phyloP scores from a whole-genome alignment of 2,113 vertebrate species.

The Cromileptes altivelis region DNA sequence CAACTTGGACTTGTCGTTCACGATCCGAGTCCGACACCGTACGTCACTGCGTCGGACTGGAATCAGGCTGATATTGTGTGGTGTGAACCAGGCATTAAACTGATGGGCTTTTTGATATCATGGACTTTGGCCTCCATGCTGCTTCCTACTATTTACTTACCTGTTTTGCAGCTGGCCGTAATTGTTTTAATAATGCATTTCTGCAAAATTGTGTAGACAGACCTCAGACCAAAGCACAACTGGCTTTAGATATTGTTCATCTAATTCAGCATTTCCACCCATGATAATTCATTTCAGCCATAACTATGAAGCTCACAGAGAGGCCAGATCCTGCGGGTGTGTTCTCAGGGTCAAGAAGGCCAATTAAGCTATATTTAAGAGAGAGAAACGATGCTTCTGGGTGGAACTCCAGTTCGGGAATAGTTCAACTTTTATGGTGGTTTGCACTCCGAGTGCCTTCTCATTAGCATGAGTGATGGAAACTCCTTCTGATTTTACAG shows the following conservation, averaged over 20 bases:
- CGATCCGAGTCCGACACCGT: too few species aligned
- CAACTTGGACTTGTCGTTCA: too few species aligned
- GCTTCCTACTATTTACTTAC: too few species aligned
- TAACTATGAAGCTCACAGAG: not conserved
- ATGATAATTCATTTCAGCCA: not conserved
- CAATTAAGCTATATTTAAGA: slow-evolving; percentile 28
- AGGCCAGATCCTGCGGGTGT: not conserved
- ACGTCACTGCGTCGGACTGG: too few species aligned
- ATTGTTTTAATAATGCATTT: not conserved
- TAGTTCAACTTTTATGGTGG: slow-evolving; percentile 31
- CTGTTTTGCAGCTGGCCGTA: too few species aligned
- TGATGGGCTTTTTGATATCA: too few species aligned
- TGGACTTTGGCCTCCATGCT: too few species aligned
- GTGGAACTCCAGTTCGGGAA: slow-evolving; percentile 34
- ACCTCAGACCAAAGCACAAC: not conserved
- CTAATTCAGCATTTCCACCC: not conserved
- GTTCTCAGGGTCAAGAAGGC: slow-evolving; percentile 25
- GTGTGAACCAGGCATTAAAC: too few species aligned
- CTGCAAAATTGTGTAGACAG: not conserved
- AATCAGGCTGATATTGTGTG: too few species aligned
- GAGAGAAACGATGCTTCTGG: slow-evolving; percentile 12
- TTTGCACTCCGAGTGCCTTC: slow-evolving; percentile 23
- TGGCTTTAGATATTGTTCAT: not conserved
- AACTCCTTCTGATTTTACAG: slow-evolving; percentile 43
- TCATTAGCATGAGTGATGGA: slow-evolving; percentile 66